Percentiles rank a stretch among this genome's conserved stretches.
Evolutionary conservation across 2,888 invertebrate genomes (phyloP).

Genomic region (Sympetrum striolatum): DNA sequence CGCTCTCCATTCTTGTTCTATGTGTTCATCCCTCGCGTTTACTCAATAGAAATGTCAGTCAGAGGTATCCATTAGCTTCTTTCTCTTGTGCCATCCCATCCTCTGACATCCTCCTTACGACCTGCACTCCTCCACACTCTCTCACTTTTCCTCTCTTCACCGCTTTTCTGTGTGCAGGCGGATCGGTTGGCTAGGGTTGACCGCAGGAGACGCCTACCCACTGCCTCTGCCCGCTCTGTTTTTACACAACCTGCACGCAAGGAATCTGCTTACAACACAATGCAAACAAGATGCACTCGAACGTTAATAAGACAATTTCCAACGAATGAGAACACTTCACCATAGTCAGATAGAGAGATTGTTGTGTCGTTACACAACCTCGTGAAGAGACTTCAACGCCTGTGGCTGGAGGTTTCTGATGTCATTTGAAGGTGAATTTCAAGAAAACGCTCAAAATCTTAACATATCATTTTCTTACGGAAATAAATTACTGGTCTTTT

Average conservation of each 20-base stretch:
- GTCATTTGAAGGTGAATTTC: no score
- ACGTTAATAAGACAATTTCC: not conserved
- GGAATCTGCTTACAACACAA: not conserved
- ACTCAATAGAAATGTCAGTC: not conserved
- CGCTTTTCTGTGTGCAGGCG: not conserved
- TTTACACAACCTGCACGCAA: not conserved
- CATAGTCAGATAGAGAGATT: no score
- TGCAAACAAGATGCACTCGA: not conserved
- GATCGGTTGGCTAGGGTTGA: not conserved
- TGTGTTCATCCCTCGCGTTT: not conserved
- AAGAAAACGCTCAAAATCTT: no score
- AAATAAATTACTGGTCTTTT: no score
- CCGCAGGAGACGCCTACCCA: not conserved
- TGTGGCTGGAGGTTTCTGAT: no score
- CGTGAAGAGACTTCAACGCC: no score
- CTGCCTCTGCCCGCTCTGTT: not conserved
- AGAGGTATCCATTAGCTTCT: not conserved
- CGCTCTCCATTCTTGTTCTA: not conserved
- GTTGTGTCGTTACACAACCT: no score
- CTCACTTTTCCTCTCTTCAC: not conserved
- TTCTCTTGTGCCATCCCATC: not conserved
- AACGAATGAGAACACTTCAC: not conserved
- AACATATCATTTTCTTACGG: no score
- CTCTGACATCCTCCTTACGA: not conserved
- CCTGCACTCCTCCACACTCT: not conserved